Evolutionary conservation across 2,888 invertebrate species (phyloP).

Genomic region (Ctena decussata): DNA sequence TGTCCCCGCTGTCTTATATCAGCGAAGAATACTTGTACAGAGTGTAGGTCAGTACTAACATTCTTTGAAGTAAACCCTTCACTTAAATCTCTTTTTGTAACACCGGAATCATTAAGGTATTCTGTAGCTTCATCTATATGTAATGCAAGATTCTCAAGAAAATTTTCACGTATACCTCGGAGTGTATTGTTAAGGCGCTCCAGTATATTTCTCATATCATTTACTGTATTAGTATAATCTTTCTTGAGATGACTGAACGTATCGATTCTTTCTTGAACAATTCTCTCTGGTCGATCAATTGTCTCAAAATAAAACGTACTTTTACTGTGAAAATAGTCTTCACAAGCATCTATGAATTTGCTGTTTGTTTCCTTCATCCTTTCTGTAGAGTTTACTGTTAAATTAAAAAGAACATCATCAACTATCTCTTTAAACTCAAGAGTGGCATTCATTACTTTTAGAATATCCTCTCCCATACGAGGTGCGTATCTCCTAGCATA

Average conservation of each 20-base stretch:
- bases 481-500: constrained; percentile 43
- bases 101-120: constrained; percentile 27
- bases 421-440: constrained; percentile 35
- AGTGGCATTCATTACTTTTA: constrained; percentile 30
- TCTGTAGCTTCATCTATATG: constrained; percentile 21
- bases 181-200: constrained; percentile 20
- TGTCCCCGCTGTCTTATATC: constrained; percentile 67
- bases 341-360: constrained; percentile 57
- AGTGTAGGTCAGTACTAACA: constrained; percentile 44
- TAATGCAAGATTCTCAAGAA: constrained; percentile 25
- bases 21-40: constrained; percentile 65
- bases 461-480: constrained; percentile 46
- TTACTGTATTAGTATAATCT: constrained; percentile 21
- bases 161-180: constrained; percentile 14
- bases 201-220: neutral
- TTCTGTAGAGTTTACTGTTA: neutral
- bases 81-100: constrained; percentile 56
- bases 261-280: constrained; percentile 49
- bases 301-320: constrained; percentile 69
- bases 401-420: constrained; percentile 28
- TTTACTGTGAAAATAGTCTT: constrained; percentile 69
- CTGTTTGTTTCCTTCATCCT: constrained; percentile 43
- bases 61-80: constrained; percentile 42
- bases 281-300: constrained; percentile 59
- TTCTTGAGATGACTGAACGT: constrained; percentile 41